Base-by-base conservation (phyloP, 2,888 invertebrate genomes). In the Erebia ligea region DNA sequence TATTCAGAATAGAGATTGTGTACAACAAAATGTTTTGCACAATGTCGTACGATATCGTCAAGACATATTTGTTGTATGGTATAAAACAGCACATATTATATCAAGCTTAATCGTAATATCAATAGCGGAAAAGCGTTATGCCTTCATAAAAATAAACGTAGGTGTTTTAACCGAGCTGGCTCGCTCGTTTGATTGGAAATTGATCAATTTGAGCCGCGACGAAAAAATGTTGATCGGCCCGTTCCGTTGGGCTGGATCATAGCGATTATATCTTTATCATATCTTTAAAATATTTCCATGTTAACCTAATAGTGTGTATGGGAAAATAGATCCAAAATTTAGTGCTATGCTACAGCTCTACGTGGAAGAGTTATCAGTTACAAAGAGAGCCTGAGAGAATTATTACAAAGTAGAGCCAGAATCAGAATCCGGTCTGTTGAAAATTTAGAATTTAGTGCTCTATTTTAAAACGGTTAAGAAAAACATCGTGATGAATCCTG, bases 201-300 rank as follows among this genome's bases (percentile, higher is more conserved):
- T 69, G 66, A 69, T 69, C 71, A 71, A 72, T 72, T 72, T 62
- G 57, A 66, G 45, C 21, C 62, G 42, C 65, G 19, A 56, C 42
- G 42, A 52, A 65, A 56, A 72, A 69, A 70, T 71, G 67, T 74
- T 74, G 62, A 69, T 70, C 69, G 69, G 50, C 72, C 63, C 69
- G 74, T 70, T 67, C 25, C 42, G 57, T 65, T 25, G 57, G 40
- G 57, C 62, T 25, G 57, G 40, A 58, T 11, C 61, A 19, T 64
- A 40, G 54, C 11, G 61, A 10, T 13, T 15, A 8, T 65, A 56
- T 56, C 15, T 56, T 65, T 65, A 10, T 13, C 15, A 8, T 65
- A 56, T 56, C 15, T 56, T 65, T 65, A 65, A 19, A 54, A 52
- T 65, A 65, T 42, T 65, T 19, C 40, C 52, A 65, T 65, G 56